Base-by-base conservation (phyloP, 2,888 invertebrate species). In the Polyploca ridens region DNA sequence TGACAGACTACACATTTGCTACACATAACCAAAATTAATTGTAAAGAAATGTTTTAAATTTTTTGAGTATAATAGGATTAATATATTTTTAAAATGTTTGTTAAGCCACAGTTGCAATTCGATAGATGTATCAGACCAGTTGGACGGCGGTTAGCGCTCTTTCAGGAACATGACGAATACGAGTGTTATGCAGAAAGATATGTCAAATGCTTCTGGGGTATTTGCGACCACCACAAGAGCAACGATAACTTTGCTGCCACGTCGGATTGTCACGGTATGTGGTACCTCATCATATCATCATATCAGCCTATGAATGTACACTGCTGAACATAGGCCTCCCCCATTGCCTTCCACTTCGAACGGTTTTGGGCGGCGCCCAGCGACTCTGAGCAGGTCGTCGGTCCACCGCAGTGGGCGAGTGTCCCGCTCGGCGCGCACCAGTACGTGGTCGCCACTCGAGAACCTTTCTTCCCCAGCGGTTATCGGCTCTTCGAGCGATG, bases 121-220 rank as follows among this genome's bases (percentile, higher is more conserved):
- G 76, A 79, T 3, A 76, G 83, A 19, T 91, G 88, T 68, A 84
- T 83, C 65, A 84, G 73, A 60, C 90, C 90, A 0, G 69, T 66
- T 0, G 77, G 76, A 14, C 81, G 80, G 7, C 80, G 88, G 13
- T 77, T 90, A n/a, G 88, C 83, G 0, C 75, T 87, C 13, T 84
- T 88, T 65, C 79, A 82, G 68, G 76, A 76, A 2, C 84, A 78
- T 27, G 87, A 90, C 62, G 84, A 87, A 38, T 89, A 83, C 58
- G 90, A 90, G 66, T 91, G 90, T 69, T 90, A 90, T 66, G 81
- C 88, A 0, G 89, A 92, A 61, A 83, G 87, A 71, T 93, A 92
- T 65, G 75, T 91, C 33, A 91, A 91, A 76, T 90, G 90, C 69
- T 93, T 93, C 69, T 93, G 91, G 92, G 82, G 84, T 5, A 75